Percentiles rank a stretch among this genome's conserved stretches.
Conservation (phyloP, 2,797 vertebrate species). For the Florisuga fusca region DNA sequence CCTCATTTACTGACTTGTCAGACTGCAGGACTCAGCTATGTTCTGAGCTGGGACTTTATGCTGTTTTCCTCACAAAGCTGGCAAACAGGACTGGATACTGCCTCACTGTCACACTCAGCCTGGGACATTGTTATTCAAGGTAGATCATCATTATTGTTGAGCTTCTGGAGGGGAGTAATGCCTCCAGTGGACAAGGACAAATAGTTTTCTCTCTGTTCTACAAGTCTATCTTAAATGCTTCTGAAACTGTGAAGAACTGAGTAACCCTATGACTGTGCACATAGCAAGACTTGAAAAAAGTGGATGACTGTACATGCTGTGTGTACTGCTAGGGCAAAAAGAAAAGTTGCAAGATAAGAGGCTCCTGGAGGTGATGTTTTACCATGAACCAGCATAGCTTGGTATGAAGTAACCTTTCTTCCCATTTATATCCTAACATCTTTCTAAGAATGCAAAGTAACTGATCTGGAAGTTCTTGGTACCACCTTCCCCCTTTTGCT, state of each 20-base stretch:
- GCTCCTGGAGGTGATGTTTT: not conserved
- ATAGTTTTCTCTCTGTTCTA: not conserved
- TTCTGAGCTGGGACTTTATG: not conserved
- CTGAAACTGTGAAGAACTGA: not conserved
- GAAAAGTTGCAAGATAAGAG: not conserved
- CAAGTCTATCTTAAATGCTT: not conserved
- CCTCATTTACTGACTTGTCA: not conserved
- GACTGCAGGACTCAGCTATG: not conserved
- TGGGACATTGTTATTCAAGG: not conserved
- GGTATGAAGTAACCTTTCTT: not conserved
- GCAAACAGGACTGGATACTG: not conserved
- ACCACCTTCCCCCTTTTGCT: not conserved
- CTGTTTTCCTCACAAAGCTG: not conserved
- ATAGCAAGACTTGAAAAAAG: not conserved
- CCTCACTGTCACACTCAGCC: not conserved
- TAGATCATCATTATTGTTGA: not conserved
- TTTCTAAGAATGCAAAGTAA: slow-evolving; percentile 13
- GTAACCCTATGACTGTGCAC: not conserved
- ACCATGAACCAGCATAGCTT: not conserved
- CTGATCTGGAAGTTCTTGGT: not conserved
- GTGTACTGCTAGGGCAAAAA: not conserved
- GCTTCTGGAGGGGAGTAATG: not conserved
- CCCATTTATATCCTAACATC: not conserved
- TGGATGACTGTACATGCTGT: not conserved
- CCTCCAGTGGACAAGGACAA: not conserved